Evolutionary conservation across 2,888 invertebrate species (phyloP).

Genomic region (Agrenia bidenticulata): DNA sequence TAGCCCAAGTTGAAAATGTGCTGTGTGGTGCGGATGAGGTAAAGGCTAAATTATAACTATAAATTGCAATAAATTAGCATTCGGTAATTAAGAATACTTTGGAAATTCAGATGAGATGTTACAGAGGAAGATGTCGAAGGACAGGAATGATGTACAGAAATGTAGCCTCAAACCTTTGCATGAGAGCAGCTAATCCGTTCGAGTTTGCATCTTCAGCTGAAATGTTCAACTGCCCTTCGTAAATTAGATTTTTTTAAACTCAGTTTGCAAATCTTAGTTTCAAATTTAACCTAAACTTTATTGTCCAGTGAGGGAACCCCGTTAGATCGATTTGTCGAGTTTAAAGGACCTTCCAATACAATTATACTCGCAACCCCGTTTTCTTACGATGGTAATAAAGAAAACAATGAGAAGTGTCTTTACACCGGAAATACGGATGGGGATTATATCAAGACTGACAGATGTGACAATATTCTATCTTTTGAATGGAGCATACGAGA

Average conservation of each 20-base stretch:
- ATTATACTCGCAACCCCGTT: conserved; percentile 20
- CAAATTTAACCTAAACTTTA: background rate
- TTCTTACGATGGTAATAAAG: background rate
- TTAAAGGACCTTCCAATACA: background rate
- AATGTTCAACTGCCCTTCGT: conserved; percentile 22
- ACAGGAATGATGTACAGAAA: conserved; percentile 4
- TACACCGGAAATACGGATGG: conserved; percentile 32
- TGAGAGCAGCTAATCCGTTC: conserved; percentile 13
- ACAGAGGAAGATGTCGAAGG: conserved; percentile 29
- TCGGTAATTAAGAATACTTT: background rate
- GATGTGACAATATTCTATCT: conserved; percentile 26
- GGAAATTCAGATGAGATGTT: conserved; percentile 22
- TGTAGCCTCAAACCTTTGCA: conserved; percentile 3
- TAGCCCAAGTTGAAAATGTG: conserved; percentile 34
- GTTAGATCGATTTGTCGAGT: conserved; percentile 19
- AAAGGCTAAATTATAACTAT: conserved; percentile 1
- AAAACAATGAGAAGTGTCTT: conserved; percentile 28
- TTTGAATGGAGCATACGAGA: conserved; percentile 30
- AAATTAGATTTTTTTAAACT: background rate
- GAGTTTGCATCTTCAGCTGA: background rate
- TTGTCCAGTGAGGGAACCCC: conserved; percentile 21
- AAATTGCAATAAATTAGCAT: background rate
- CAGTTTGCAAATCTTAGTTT: background rate
- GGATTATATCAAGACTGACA: conserved; percentile 25
- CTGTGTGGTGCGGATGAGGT: conserved; percentile 22